Evolutionary conservation across 2,888 invertebrate genomes (phyloP).

Genomic region (Leuctra nigra): DNA sequence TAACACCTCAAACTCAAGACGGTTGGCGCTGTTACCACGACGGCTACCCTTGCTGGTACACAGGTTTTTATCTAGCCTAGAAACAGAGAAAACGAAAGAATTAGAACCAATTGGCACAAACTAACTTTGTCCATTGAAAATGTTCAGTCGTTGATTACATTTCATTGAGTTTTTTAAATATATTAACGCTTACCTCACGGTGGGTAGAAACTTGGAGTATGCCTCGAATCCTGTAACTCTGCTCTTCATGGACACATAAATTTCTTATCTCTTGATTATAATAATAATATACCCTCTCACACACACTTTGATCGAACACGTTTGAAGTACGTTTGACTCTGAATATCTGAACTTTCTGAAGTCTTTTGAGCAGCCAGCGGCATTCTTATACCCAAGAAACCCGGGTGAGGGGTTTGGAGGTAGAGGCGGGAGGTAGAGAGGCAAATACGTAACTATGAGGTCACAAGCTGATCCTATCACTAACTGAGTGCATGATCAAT

Average conservation of each 20-base stretch:
- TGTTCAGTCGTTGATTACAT: too few relatives aligned
- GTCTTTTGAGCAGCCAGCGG: too few relatives aligned
- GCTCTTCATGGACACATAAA: conserved; percentile 43
- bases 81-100: conserved; percentile 32
- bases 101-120: not conserved
- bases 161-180: too few relatives aligned
- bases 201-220: conserved; percentile 39
- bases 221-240: conserved; percentile 38
- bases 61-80: conserved; percentile 75
- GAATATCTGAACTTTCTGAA: not conserved
- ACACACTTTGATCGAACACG: not conserved
- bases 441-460: too few relatives aligned
- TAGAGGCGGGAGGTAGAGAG: not conserved
- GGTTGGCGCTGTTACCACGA: conserved; percentile 77
- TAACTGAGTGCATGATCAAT: too few relatives aligned
- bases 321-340: not conserved
- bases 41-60: conserved; percentile 76
- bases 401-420: not conserved
- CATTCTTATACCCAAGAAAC: not conserved
- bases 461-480: too few relatives aligned
- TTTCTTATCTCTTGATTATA: conserved; percentile 13
- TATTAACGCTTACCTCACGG: conserved; percentile 38
- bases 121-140: not conserved
- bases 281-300: not conserved
- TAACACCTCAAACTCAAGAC: conserved; percentile 74